Evolutionary conservation across 2,113 vertebrate genomes (phyloP).

Genomic region (Coracopsis vasa): DNA sequence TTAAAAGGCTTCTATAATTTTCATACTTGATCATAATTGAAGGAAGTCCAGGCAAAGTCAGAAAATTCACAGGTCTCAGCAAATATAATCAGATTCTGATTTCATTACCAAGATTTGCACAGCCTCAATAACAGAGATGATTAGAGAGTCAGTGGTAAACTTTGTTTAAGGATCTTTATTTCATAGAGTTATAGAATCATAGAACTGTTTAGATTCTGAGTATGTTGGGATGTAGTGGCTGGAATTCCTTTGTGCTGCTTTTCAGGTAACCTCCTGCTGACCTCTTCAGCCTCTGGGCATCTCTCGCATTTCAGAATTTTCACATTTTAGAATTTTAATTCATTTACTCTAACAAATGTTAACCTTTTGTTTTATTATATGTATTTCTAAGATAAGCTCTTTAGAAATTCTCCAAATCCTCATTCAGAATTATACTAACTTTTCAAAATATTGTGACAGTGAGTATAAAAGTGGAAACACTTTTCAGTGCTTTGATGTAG

Average conservation of each 20-base stretch:
- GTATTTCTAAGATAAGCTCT: background rate
- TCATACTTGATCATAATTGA: background rate
- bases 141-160: background rate
- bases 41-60: background rate
- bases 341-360: background rate
- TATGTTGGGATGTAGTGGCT: background rate
- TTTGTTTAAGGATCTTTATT: background rate
- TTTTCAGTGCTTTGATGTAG: background rate
- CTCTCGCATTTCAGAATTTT: background rate
- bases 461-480: background rate
- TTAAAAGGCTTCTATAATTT: background rate
- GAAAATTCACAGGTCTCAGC: background rate
- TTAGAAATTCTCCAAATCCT: background rate
- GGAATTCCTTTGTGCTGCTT: background rate
- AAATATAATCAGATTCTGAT: background rate
- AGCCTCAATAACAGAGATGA: background rate
- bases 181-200: background rate
- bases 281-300: background rate
- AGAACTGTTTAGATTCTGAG: background rate
- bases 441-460: background rate
- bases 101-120: background rate
- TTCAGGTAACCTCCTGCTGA: background rate
- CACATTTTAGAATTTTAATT: background rate
- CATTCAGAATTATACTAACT: background rate
- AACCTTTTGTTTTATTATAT: background rate